phyloP scores from a whole-genome alignment of 2,888 invertebrate genomes.

The Glaucopsyche alexis region DNA sequence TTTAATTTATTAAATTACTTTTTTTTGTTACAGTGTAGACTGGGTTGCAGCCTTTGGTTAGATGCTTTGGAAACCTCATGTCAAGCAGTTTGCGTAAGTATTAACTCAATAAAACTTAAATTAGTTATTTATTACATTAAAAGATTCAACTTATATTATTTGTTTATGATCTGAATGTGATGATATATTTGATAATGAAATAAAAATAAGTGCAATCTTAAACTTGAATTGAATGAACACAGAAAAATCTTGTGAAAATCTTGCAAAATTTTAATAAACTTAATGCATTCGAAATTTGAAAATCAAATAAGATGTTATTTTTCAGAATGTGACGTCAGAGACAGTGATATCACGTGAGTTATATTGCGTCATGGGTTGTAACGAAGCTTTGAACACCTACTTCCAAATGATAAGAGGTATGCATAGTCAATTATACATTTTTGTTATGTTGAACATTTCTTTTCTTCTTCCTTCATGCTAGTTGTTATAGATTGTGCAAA shows the following conservation, averaged over 20 bases:
- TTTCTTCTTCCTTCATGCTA: no score
- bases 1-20: background rate
- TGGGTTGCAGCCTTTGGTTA: conserved; percentile 90
- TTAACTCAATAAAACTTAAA: background rate
- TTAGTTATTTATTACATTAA: no score
- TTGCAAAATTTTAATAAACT: no score
- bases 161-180: no score
- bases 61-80: conserved; percentile 87
- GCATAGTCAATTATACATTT: conserved; percentile 19
- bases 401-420: conserved; percentile 85
- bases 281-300: background rate
- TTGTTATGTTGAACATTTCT: background rate
- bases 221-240: no score
- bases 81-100: conserved; percentile 91
- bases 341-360: conserved; percentile 84
- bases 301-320: conserved; percentile 40
- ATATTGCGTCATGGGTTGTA: conserved; percentile 91
- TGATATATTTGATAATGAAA: no score
- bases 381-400: conserved; percentile 87
- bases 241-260: no score
- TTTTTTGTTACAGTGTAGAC: conserved; percentile 84
- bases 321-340: conserved; percentile 85
- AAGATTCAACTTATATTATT: no score
- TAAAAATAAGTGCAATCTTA: no score
- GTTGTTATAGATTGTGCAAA: no score